A percentile compares a stretch with the other conserved stretches of the same genome.
Evolutionary conservation across 2,113 vertebrate species (phyloP).

Genomic region (Strix uralensis): DNA sequence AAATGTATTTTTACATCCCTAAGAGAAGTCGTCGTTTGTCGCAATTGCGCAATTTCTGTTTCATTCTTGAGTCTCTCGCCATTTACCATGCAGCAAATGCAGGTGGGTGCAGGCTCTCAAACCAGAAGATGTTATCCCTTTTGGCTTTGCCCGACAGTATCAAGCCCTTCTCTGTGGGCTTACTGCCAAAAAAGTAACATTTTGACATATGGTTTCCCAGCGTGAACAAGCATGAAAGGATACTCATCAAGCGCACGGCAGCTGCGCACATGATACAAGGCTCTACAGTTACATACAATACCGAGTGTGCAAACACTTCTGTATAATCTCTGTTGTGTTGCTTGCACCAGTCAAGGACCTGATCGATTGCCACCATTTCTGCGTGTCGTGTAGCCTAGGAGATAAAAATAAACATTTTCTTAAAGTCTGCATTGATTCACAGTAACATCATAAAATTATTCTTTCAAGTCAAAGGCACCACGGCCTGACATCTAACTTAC

Average conservation of each 20-base stretch:
- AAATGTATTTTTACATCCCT: not conserved
- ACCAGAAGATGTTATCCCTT: not conserved
- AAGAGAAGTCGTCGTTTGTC: not conserved
- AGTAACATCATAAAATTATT: not conserved
- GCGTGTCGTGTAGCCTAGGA: slow-evolving; percentile 94
- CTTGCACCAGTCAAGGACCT: slow-evolving; percentile 87
- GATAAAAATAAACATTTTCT: not conserved
- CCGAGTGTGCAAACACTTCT: slow-evolving; percentile 75
- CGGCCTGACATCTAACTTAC: not conserved
- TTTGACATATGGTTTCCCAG: not conserved
- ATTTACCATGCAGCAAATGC: not conserved
- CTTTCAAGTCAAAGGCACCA: not conserved
- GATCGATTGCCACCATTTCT: slow-evolving; percentile 92
- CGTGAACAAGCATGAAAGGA: slow-evolving; percentile 70
- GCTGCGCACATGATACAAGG: slow-evolving; percentile 96
- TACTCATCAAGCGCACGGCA: slow-evolving; percentile 89
- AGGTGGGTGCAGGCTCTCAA: not conserved
- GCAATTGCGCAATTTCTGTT: not conserved
- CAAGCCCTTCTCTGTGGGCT: not conserved
- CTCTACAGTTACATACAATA: slow-evolving; percentile 93
- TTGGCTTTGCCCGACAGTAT: not conserved
- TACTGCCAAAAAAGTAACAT: not conserved
- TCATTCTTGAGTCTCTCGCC: not conserved
- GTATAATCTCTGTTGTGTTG: slow-evolving; percentile 37
- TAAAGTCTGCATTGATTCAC: not conserved